Evolutionary conservation across 2,113 vertebrate species (phyloP).

Genomic region (Atlantisia rogersi): DNA sequence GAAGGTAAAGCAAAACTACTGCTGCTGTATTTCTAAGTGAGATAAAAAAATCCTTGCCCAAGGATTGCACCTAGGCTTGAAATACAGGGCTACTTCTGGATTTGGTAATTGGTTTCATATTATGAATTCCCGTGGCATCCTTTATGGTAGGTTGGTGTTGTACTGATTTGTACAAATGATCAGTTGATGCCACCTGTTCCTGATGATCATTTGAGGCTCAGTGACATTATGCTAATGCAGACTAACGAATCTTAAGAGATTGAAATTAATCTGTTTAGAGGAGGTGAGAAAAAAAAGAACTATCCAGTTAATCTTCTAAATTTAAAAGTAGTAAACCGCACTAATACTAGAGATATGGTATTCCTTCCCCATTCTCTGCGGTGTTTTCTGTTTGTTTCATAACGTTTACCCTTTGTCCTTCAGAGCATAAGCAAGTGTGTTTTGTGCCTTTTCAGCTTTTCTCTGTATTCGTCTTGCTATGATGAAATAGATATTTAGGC

Average conservation of each 20-base stretch:
- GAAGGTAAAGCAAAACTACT: not conserved
- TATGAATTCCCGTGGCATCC: not conserved
- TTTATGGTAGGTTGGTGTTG: not conserved
- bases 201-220: conserved; percentile 47
- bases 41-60: not conserved
- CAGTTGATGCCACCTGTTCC: conserved; percentile 46
- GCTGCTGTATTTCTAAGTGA: not conserved
- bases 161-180: conserved; percentile 45
- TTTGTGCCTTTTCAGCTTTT: not conserved
- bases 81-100: not conserved
- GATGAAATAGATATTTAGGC: not conserved
- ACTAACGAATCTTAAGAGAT: conserved; percentile 45
- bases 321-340: not conserved
- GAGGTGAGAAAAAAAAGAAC: not conserved
- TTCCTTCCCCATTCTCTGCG: not conserved
- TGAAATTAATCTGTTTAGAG: conserved; percentile 29
- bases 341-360: accelerated
- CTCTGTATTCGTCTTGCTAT: not conserved
- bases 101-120: not conserved
- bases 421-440: not conserved
- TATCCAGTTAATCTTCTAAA: not conserved
- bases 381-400: not conserved
- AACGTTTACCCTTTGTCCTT: not conserved
- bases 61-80: not conserved
- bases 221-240: conserved; percentile 61